Evolutionary conservation across 2,888 invertebrate genomes (phyloP).

Genomic region (Troilus luridus): DNA sequence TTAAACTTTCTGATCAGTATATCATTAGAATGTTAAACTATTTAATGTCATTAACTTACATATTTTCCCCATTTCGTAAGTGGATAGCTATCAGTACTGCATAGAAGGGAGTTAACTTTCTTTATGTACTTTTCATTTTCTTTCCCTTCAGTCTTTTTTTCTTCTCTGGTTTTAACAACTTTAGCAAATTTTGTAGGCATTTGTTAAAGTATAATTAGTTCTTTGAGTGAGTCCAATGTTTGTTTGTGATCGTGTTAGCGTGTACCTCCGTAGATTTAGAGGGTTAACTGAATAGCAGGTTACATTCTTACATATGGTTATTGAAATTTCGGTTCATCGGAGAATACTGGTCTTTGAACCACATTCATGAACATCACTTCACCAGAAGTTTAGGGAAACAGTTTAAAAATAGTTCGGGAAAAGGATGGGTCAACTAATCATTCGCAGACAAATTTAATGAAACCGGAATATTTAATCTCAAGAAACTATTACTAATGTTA

Average conservation of each 20-base stretch:
- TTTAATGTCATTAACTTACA: neutral
- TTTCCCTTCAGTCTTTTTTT: neutral
- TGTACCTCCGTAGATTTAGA: neutral
- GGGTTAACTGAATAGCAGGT: neutral
- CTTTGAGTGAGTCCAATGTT: neutral
- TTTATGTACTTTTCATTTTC: neutral
- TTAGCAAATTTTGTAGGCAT: constrained; percentile 18
- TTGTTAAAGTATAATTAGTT: neutral
- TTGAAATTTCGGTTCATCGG: neutral
- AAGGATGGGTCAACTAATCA: no score
- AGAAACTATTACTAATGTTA: no score
- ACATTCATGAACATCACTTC: no score
- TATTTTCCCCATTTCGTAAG: constrained; percentile 11
- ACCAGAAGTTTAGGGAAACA: no score
- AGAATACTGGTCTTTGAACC: no score
- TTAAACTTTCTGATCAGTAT: neutral
- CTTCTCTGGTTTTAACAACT: neutral
- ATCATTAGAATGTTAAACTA: neutral
- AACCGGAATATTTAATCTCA: no score
- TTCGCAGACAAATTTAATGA: no score
- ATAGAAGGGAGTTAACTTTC: neutral
- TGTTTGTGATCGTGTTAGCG: neutral
- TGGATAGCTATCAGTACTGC: constrained; percentile 26
- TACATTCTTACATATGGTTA: constrained; percentile 4
- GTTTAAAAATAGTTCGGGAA: no score